These are phyloP conservation scores for Colius striatus DNA, from an alignment of 2,113 vertebrate genomes.

Conservation along the genomic window DNA sequence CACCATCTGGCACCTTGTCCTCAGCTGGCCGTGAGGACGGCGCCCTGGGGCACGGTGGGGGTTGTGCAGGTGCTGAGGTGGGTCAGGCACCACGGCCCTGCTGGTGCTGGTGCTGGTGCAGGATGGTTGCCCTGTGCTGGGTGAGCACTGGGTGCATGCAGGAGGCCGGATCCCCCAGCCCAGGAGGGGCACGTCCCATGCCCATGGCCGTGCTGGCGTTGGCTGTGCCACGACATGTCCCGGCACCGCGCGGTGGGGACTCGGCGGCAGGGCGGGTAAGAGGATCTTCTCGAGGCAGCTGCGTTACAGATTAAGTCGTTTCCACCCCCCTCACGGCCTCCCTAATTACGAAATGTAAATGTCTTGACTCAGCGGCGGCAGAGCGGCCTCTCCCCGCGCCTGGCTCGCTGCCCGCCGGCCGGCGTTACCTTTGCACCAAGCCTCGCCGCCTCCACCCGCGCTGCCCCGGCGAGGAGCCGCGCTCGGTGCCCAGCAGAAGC, in stretches of 20 bases:
- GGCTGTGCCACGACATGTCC: accelerated
- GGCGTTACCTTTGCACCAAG: neutral
- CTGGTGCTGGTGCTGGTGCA: neutral
- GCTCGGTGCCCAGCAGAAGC: neutral
- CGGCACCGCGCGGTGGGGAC: neutral
- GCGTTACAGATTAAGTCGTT: neutral
- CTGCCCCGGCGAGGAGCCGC: accelerated
- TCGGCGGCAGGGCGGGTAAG: neutral
- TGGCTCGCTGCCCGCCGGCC: neutral
- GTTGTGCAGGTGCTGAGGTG: accelerated
- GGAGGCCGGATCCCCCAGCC: no score
- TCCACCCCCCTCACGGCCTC: conserved; percentile 18
- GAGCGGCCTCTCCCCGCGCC: neutral
- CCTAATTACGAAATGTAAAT: conserved; percentile 24
- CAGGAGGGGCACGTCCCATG: accelerated
- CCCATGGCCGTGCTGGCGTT: accelerated
- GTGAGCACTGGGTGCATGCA: neutral
- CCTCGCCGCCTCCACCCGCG: neutral
- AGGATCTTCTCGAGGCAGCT: conserved; percentile 32
- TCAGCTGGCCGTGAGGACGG: neutral
- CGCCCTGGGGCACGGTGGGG: neutral
- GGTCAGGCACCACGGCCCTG: neutral
- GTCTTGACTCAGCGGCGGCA: neutral
- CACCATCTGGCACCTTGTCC: conserved; percentile 36
- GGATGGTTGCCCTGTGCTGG: accelerated